Conservation (phyloP, 2,113 vertebrate genomes). For the Plecotus auritus region DNA sequence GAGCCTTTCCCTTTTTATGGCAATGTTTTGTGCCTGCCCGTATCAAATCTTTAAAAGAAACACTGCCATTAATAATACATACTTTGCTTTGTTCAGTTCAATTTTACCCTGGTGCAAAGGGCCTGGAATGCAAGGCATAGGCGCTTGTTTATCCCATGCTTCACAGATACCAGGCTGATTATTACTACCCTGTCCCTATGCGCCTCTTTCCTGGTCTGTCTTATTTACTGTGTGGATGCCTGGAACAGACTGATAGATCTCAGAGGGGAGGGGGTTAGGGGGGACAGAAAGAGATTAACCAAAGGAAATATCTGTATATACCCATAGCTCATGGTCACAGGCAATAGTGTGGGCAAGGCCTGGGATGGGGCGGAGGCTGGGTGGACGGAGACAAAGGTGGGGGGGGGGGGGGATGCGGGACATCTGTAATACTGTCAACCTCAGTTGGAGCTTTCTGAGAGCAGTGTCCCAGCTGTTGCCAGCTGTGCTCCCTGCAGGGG, state of each 20-base stretch:
- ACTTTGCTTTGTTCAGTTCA: slow-evolving; percentile 65
- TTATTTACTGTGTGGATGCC: not conserved
- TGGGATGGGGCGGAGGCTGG: not conserved
- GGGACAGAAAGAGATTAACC: not conserved
- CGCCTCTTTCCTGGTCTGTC: not conserved
- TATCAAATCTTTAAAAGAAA: slow-evolving; percentile 72
- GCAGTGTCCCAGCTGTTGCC: not conserved
- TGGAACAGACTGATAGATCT: not conserved
- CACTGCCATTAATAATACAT: slow-evolving; percentile 75
- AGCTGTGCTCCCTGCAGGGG: not conserved
- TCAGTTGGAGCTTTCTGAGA: not conserved
- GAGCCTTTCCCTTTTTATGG: slow-evolving; percentile 52
- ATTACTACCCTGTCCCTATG: not conserved
- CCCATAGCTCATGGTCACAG: not conserved
- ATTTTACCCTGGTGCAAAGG: slow-evolving; percentile 68
- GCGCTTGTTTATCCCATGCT: slow-evolving; percentile 53
- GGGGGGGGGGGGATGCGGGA: not conserved
- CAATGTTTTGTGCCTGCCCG: slow-evolving; percentile 49
- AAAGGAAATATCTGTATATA: not conserved
- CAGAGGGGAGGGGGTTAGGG: not conserved
- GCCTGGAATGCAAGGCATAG: slow-evolving; percentile 42
- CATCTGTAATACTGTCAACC: not conserved
- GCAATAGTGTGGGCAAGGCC: not conserved
- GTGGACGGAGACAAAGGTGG: not conserved
- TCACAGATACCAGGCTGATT: slow-evolving; percentile 43